phyloP scores from a whole-genome alignment of 2,113 vertebrate genomes.

The Microcebus ravelobensis region DNA sequence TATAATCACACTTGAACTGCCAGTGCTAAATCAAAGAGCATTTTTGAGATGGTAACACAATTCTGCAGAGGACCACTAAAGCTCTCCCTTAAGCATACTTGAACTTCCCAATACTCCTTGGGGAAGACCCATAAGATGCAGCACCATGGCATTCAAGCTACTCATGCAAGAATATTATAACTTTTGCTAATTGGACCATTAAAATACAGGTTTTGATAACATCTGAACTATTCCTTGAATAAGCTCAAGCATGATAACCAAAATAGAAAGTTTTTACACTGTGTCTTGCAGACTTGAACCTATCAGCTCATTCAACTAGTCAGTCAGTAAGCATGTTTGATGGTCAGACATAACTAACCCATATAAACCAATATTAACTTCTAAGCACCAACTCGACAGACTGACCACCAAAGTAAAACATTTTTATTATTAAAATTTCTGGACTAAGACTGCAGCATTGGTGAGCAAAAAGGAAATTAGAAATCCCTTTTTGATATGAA shows the following conservation, averaged over 20 bases:
- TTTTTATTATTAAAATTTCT: not conserved
- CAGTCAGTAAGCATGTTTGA: not conserved
- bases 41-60: constrained; percentile 81
- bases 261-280: not conserved
- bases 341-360: not conserved
- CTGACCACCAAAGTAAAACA: not conserved
- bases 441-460: not conserved
- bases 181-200: constrained; percentile 85
- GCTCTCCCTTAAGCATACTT: constrained; percentile 83
- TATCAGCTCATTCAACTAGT: not conserved
- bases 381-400: not conserved
- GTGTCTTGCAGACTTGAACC: not conserved
- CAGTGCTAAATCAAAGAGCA: constrained; percentile 83
- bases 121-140: constrained; percentile 78
- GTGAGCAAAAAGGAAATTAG: not conserved
- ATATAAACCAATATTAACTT: not conserved
- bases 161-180: constrained; percentile 84
- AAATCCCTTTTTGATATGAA: not conserved
- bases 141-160: constrained; percentile 75
- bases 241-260: not conserved
- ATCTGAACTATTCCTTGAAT: constrained; percentile 68
- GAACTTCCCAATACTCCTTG: constrained; percentile 82
- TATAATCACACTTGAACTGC: constrained; percentile 82
- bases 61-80: constrained; percentile 75
- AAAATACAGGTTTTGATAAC: constrained; percentile 80